These are phyloP conservation scores for Galerucella pusilla DNA, from an alignment of 2,888 invertebrate genomes.

Conservation along the genomic window DNA sequence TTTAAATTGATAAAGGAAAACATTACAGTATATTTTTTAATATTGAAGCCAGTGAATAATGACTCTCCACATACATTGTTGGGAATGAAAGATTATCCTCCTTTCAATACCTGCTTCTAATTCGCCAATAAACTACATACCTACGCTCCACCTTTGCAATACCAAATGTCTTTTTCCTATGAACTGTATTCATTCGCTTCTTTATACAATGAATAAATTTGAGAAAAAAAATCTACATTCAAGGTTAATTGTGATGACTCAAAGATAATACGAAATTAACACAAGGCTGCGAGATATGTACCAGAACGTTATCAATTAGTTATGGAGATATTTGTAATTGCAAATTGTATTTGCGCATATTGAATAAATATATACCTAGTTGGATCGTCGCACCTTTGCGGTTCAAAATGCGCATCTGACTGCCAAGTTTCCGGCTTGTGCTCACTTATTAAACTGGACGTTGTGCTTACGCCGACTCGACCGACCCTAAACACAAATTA, in stretches of 20 bases:
- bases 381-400: conserved; percentile 7
- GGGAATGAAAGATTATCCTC: no score
- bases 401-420: conserved; percentile 32
- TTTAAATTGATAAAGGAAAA: no score
- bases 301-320: neutral
- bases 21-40: no score
- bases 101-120: no score
- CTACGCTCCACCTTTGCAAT: no score
- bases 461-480: conserved; percentile 11
- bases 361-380: conserved; percentile 11
- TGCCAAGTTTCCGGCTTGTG: conserved; percentile 29
- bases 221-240: neutral
- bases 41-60: no score
- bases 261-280: neutral
- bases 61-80: no score
- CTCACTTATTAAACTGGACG: conserved; percentile 42
- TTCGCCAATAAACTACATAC: no score
- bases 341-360: conserved; percentile 9
- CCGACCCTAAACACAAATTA: conserved; percentile 31
- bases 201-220: no score
- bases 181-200: no score
- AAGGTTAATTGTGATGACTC: neutral
- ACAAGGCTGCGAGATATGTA: neutral
- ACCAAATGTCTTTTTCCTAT: no score
- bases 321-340: neutral